These are phyloP conservation scores for Campaea margaritaria DNA, from an alignment of 2,888 invertebrate species.

Conservation along the genomic window DNA sequence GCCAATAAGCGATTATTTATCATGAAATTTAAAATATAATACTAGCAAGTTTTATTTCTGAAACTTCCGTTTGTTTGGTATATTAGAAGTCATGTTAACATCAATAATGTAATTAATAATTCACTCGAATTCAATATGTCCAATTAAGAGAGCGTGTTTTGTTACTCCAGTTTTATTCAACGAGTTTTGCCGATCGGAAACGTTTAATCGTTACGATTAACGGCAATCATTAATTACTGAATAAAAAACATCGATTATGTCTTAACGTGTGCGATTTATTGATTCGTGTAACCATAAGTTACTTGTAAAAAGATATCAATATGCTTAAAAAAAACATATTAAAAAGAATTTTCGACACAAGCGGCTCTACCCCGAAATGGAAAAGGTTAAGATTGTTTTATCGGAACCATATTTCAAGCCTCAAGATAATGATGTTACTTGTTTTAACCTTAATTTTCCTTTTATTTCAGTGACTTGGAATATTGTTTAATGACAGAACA, in stretches of 20 bases:
- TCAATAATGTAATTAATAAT: conserved; percentile 9
- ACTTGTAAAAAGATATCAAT: conserved; percentile 43
- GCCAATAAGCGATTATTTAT: too few relatives aligned
- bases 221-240: conserved; percentile 63
- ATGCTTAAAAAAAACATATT: conserved; percentile 35
- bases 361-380: conserved; percentile 56
- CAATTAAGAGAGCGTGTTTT: conserved; percentile 49
- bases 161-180: conserved; percentile 47
- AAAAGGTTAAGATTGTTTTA: conserved; percentile 57
- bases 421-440: conserved; percentile 60
- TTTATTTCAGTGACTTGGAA: conserved; percentile 49
- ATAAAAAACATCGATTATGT: conserved; percentile 34
- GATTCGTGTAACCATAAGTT: conserved; percentile 50
- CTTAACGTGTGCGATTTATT: conserved; percentile 47
- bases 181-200: conserved; percentile 66
- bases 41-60: too few relatives aligned
- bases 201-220: conserved; percentile 61
- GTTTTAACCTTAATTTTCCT: conserved; percentile 47
- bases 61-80: background rate
- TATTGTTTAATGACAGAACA: conserved; percentile 37
- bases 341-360: conserved; percentile 37
- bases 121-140: conserved; percentile 37
- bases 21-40: too few relatives aligned
- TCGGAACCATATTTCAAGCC: conserved; percentile 57
- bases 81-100: background rate